Conservation (phyloP, 2,797 vertebrate genomes). For the Cyprinella venusta region DNA sequence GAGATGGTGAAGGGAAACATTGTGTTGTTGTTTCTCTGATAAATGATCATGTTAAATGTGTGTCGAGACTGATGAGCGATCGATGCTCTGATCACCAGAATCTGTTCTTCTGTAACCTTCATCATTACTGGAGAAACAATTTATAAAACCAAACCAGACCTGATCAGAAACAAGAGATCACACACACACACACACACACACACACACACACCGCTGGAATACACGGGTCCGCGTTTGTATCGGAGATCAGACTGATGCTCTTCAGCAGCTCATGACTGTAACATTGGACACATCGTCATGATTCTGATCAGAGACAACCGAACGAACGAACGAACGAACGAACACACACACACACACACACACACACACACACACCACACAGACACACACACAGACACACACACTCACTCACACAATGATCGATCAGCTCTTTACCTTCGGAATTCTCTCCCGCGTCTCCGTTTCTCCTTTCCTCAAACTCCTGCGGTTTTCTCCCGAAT, state of each 20-base stretch:
- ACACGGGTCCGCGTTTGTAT: background rate
- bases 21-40: background rate
- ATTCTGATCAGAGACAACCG: background rate
- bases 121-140: background rate
- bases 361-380: background rate
- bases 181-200: conserved; percentile 23
- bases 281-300: conserved; percentile 12
- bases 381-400: background rate
- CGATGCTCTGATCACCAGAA: background rate
- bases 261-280: background rate
- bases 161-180: conserved; percentile 8
- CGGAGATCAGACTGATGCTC: background rate
- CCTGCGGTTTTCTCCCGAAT: conserved; percentile 4
- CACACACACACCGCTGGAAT: background rate
- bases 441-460: conserved; percentile 7
- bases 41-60: background rate
- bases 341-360: background rate
- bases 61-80: background rate
- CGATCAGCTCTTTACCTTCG: conserved; percentile 42
- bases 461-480: conserved; percentile 22
- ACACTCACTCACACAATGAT: background rate
- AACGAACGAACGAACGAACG: background rate
- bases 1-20: background rate
- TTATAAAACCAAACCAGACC: conserved; percentile 1
- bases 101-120: background rate